A percentile compares a stretch with the other conserved stretches of the same genome.
These are phyloP conservation scores for Dendrolimus kikuchii DNA, from an alignment of 1,140 invertebrate species.

Conservation along the genomic window DNA sequence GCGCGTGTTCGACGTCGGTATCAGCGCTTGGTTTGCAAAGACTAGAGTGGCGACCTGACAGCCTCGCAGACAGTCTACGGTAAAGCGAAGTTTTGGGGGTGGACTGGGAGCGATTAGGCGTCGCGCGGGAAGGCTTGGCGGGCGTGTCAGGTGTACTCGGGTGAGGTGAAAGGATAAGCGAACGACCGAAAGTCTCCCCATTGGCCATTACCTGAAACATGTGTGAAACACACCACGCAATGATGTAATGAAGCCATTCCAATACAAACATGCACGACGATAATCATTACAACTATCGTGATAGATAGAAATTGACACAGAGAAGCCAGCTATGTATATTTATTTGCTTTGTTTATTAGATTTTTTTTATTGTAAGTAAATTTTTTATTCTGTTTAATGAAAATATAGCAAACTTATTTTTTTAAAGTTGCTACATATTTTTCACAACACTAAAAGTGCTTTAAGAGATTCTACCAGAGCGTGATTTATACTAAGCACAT, in stretches of 20 bases:
- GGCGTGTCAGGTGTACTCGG: constrained; percentile 46
- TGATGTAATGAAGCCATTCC: constrained; percentile 72
- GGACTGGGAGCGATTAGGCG: constrained; percentile 55
- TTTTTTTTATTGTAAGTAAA: not conserved
- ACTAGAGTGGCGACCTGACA: constrained; percentile 51
- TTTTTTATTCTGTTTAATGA: not conserved
- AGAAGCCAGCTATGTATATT: constrained; percentile 30
- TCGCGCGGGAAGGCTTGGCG: constrained; percentile 41
- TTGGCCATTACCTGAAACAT: constrained; percentile 74
- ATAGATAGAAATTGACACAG: constrained; percentile 52
- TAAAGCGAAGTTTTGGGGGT: constrained; percentile 65
- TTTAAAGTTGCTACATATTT: no score
- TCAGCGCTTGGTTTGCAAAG: constrained; percentile 33
- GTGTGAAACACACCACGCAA: constrained; percentile 72
- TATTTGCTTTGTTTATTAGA: not conserved
- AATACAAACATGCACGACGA: constrained; percentile 61
- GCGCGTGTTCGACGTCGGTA: constrained; percentile 15
- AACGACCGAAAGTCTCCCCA: constrained; percentile 72
- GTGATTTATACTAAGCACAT: constrained; percentile 3
- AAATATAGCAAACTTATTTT: no score
- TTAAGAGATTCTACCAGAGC: no score
- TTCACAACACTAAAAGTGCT: no score
- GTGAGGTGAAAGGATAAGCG: constrained; percentile 66
- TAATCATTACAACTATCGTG: constrained; percentile 30
- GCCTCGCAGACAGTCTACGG: constrained; percentile 57